A percentile compares a stretch with the other conserved stretches of the same genome.
These are phyloP conservation scores for Drosophila tristis DNA, from an alignment of 1,140 invertebrate genomes.

Conservation along the genomic window DNA sequence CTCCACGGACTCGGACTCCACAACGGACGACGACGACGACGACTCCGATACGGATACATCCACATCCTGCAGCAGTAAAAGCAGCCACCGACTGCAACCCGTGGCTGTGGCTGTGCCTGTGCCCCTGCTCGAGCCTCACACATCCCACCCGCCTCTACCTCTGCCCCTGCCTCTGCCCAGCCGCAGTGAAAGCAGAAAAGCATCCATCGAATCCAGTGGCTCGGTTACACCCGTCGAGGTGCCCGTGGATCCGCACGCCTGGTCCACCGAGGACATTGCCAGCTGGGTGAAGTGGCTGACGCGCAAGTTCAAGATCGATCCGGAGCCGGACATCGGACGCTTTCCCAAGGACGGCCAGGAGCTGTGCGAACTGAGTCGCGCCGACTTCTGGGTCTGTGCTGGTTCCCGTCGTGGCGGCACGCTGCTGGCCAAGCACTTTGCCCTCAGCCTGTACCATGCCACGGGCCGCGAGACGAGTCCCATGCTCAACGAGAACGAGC, in stretches of 20 bases:
- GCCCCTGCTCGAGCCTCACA: not conserved
- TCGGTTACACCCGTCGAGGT: conserved; percentile 59
- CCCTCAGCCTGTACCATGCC: conserved; percentile 84
- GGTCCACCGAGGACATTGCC: conserved; percentile 86
- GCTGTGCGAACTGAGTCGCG: conserved; percentile 85
- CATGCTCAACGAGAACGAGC: conserved; percentile 80
- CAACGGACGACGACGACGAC: conserved; percentile 6
- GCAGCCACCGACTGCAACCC: conserved; percentile 14
- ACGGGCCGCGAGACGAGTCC: conserved; percentile 85
- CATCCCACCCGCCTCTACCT: not conserved
- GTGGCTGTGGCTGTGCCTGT: conserved; percentile 8
- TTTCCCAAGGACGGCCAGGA: conserved; percentile 87
- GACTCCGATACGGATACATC: conserved; percentile 23
- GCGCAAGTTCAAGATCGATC: conserved; percentile 86
- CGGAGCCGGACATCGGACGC: conserved; percentile 84
- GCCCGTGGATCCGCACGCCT: conserved; percentile 87
- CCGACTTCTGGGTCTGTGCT: conserved; percentile 85
- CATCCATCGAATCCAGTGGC: conserved; percentile 20
- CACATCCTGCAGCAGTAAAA: conserved; percentile 6
- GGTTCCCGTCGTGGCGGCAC: conserved; percentile 84
- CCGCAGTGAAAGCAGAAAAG: conserved; percentile 25
- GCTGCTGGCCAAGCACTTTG: conserved; percentile 85
- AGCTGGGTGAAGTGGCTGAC: conserved; percentile 89
- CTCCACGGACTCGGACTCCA: conserved; percentile 24
- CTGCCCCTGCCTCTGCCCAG: not conserved